Conservation (phyloP, 1,140 invertebrate species). For the Druon quercuslanigerum region DNA sequence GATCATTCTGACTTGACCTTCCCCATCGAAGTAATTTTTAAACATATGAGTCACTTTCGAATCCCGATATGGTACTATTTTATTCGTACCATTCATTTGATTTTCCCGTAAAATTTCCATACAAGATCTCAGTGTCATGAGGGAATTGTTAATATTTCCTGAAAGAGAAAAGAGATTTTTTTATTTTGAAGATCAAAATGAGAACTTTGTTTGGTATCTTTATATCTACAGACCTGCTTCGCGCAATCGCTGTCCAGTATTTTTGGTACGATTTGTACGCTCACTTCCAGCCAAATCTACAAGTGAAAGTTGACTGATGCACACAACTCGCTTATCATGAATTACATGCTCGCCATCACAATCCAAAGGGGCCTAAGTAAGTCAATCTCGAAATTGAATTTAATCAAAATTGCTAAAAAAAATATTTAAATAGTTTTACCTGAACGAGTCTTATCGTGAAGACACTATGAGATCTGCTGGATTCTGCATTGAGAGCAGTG, state of each 20-base stretch:
- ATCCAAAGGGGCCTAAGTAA: slow-evolving; percentile 86
- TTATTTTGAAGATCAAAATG: background rate
- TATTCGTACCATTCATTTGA: slow-evolving; percentile 81
- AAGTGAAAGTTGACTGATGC: slow-evolving; percentile 90
- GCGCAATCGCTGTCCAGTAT: slow-evolving; percentile 86
- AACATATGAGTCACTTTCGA: slow-evolving; percentile 97
- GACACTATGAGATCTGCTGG: slow-evolving; percentile 94
- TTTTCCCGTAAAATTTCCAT: slow-evolving; percentile 95
- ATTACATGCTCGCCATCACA: slow-evolving; percentile 80
- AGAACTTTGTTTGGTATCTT: background rate
- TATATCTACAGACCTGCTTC: slow-evolving; percentile 81
- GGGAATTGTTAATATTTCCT: slow-evolving; percentile 91
- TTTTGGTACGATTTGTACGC: slow-evolving; percentile 89
- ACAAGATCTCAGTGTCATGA: slow-evolving; percentile 91
- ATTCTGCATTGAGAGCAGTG: slow-evolving; percentile 93
- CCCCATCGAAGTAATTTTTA: slow-evolving; percentile 98
- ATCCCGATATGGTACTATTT: slow-evolving; percentile 94
- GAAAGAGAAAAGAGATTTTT: slow-evolving; percentile 35
- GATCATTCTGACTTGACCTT: slow-evolving; percentile 96
- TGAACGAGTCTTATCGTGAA: slow-evolving; percentile 95
- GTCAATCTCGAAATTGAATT: background rate
- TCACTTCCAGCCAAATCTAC: slow-evolving; percentile 98
- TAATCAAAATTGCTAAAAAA: background rate
- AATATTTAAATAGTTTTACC: slow-evolving; percentile 68
- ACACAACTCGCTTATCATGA: slow-evolving; percentile 81